phyloP scores from a whole-genome alignment of 2,888 invertebrate species.

The Peribatodes rhomboidaria region DNA sequence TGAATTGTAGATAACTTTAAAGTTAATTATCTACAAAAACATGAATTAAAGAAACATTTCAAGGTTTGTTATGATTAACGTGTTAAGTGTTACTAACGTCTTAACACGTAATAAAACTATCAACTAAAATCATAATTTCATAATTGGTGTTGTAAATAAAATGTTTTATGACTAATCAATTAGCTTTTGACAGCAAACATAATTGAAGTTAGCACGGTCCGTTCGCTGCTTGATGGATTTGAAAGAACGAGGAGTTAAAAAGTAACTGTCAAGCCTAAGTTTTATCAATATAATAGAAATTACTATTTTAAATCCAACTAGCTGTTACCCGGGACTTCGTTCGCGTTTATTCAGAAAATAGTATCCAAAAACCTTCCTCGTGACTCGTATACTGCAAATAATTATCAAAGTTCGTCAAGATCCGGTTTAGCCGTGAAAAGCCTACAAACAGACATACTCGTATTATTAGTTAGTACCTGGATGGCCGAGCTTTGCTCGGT shows the following conservation, averaged over 20 bases:
- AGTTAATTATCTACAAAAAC: constrained; percentile 5
- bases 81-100: constrained; percentile 29
- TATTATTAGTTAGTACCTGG: too few species aligned
- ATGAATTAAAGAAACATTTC: constrained; percentile 20
- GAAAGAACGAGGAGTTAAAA: not conserved
- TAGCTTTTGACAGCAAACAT: constrained; percentile 39
- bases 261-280: not conserved
- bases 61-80: constrained; percentile 28
- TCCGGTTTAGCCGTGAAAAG: too few species aligned
- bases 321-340: too few species aligned
- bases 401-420: too few species aligned
- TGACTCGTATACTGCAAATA: too few species aligned
- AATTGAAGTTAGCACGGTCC: constrained; percentile 42
- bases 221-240: constrained; percentile 15
- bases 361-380: too few species aligned
- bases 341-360: too few species aligned
- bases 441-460: too few species aligned
- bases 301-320: too few species aligned
- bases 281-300: too few species aligned
- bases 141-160: constrained; percentile 42
- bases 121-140: constrained; percentile 34
- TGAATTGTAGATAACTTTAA: constrained; percentile 1
- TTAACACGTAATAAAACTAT: constrained; percentile 38
- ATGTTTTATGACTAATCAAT: constrained; percentile 46
- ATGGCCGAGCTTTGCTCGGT: too few species aligned